Percentiles rank a stretch among this genome's conserved stretches.
Conservation (phyloP, 2,113 vertebrate species). For the Corapipo altera region DNA sequence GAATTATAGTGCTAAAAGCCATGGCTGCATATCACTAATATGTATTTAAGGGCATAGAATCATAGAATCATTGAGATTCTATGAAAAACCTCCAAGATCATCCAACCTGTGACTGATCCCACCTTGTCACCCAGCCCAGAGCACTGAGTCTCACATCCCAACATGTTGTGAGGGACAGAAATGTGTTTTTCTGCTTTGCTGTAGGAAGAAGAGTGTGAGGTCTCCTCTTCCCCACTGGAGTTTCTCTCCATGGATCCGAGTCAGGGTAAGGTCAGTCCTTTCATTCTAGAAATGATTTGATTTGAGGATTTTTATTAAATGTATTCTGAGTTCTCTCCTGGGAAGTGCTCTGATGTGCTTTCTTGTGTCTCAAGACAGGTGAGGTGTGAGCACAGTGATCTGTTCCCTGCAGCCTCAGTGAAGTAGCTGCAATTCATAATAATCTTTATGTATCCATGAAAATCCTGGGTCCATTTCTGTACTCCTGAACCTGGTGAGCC, state of each 20-base stretch:
- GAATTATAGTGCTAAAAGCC: not conserved
- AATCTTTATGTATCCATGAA: not conserved
- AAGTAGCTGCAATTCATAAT: not conserved
- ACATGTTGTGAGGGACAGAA: not conserved
- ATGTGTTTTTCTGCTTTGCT: not conserved
- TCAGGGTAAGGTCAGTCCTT: not conserved
- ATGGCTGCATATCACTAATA: not conserved
- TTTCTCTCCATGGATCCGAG: not conserved
- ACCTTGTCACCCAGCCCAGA: not conserved
- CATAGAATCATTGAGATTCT: not conserved
- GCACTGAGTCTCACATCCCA: not conserved
- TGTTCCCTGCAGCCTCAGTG: not conserved
- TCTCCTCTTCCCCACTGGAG: not conserved
- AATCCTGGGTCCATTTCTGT: not conserved
- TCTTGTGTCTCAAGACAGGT: not conserved
- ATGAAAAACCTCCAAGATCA: not conserved
- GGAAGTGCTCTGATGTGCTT: not conserved
- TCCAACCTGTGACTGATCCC: not conserved
- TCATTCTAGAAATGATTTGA: not conserved
- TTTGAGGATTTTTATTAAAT: not conserved
- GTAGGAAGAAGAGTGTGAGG: not conserved
- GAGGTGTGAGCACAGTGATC: not conserved
- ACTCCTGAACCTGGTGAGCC: not conserved
- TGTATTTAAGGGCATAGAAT: not conserved
- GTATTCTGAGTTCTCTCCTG: not conserved